Evolutionary conservation across 1,140 invertebrate species (phyloP).

Genomic region (Melitaea cinxia): DNA sequence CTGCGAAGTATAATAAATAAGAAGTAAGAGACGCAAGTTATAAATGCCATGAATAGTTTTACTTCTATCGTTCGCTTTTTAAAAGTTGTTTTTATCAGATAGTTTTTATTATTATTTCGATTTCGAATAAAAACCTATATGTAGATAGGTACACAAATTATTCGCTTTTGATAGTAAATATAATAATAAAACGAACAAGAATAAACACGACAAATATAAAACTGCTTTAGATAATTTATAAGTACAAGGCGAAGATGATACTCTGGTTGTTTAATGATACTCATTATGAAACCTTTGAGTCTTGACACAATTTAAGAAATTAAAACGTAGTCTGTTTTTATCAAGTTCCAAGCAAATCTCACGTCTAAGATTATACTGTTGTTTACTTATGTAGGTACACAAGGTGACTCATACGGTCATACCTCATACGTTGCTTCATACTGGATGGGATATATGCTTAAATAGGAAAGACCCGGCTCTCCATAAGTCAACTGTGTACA

Average conservation of each 20-base stretch:
- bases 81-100: too few species aligned
- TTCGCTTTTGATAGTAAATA: too few species aligned
- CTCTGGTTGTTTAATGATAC: background rate
- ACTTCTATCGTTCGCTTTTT: too few species aligned
- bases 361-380: conserved; percentile 26
- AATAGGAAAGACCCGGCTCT: conserved; percentile 48
- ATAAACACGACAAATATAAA: background rate
- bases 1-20: background rate
- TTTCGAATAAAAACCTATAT: too few species aligned
- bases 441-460: conserved; percentile 48
- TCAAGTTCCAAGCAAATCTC: conserved; percentile 30
- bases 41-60: too few species aligned
- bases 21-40: background rate
- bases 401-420: conserved; percentile 53
- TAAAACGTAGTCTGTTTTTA: conserved; percentile 19
- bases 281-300: conserved; percentile 4
- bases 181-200: background rate
- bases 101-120: too few species aligned
- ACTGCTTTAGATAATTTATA: background rate
- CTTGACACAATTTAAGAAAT: conserved; percentile 6
- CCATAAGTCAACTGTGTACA: conserved; percentile 54
- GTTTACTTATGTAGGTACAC: conserved; percentile 41
- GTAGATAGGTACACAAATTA: too few species aligned
- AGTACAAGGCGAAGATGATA: background rate
- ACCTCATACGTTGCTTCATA: conserved; percentile 48